Evolutionary conservation across 2,888 invertebrate genomes (phyloP).

Genomic region (Sphecodes monilicornis): DNA sequence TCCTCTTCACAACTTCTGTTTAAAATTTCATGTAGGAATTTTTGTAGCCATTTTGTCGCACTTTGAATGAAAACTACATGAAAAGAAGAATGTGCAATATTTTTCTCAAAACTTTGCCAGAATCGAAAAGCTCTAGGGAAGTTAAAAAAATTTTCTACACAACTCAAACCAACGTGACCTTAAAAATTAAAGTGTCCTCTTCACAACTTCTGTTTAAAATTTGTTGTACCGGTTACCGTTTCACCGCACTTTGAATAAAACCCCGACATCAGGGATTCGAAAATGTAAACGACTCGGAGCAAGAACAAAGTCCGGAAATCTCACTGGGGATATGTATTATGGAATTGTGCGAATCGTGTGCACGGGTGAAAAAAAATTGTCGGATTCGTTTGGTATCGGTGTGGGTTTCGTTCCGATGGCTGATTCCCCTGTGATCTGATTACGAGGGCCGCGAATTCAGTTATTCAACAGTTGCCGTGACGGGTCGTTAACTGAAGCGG

Average conservation of each 20-base stretch:
- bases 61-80: no score
- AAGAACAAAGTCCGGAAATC: background rate
- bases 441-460: background rate
- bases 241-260: background rate
- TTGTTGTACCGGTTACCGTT: background rate
- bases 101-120: background rate
- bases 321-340: background rate
- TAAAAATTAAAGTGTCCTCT: background rate
- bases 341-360: background rate
- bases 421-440: conserved; percentile 11
- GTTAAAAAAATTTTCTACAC: background rate
- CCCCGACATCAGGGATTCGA: background rate
- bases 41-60: no score
- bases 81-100: background rate
- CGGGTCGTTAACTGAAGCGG: conserved; percentile 15
- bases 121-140: background rate
- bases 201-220: background rate
- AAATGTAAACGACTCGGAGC: background rate
- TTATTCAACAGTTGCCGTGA: background rate
- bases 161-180: background rate
- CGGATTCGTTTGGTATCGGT: background rate
- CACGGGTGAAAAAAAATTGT: background rate
- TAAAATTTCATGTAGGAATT: no score
- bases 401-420: conserved; percentile 1
- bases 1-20: no score